Conservation (phyloP, 2,888 invertebrate genomes). For the Amphipyra tragopoginis region DNA sequence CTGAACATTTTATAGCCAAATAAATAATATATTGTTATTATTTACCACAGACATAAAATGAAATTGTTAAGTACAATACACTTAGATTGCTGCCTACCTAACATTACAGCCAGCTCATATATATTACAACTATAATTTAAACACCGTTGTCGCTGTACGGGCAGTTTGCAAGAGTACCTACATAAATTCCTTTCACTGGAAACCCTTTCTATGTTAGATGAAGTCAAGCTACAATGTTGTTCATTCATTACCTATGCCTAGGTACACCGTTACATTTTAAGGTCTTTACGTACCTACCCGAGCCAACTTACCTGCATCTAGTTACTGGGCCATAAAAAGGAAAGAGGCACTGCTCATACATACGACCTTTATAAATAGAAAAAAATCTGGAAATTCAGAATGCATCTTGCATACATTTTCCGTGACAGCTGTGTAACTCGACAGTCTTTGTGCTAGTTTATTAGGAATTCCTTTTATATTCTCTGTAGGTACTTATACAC, state of each 20-base stretch:
- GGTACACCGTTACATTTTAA: slow-evolving; percentile 57
- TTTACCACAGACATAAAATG: slow-evolving; percentile 29
- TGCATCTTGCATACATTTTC: slow-evolving; percentile 34
- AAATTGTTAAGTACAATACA: slow-evolving; percentile 25
- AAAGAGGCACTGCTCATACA: slow-evolving; percentile 28
- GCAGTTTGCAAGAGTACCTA: slow-evolving; percentile 59
- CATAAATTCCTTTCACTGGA: slow-evolving; percentile 69
- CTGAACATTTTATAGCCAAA: neutral
- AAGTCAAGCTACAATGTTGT: slow-evolving; percentile 57
- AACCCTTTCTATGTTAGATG: slow-evolving; percentile 61
- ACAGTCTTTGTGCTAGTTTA: slow-evolving; percentile 22
- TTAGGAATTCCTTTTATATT: slow-evolving; percentile 42
- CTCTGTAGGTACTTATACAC: slow-evolving; percentile 8
- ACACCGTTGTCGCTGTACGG: slow-evolving; percentile 35
- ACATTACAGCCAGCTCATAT: slow-evolving; percentile 27
- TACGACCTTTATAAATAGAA: slow-evolving; percentile 34
- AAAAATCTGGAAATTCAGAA: slow-evolving; percentile 25
- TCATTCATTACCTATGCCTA: slow-evolving; percentile 57
- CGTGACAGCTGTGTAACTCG: slow-evolving; percentile 9
- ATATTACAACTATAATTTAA: slow-evolving; percentile 54
- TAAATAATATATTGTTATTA: slow-evolving; percentile 1
- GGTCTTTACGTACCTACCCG: slow-evolving; percentile 48
- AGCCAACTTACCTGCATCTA: slow-evolving; percentile 44
- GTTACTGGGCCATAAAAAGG: slow-evolving; percentile 38
- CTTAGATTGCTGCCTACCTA: slow-evolving; percentile 26